Evolutionary conservation across 92 coral and sea anemone genomes (phyloP).

Genomic region (Siderastrea siderea): DNA sequence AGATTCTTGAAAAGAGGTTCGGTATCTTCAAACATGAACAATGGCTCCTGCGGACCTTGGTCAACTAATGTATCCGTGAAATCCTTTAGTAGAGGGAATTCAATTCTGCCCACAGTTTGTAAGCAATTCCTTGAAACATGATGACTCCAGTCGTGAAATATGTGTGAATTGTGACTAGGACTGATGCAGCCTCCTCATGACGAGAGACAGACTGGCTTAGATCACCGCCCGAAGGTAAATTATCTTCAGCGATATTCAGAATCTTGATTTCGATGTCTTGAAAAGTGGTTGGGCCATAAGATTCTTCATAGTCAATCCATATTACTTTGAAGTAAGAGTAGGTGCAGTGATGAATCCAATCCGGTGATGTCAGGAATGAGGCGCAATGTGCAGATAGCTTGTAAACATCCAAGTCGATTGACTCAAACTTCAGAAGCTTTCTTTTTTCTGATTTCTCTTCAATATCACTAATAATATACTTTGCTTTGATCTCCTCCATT

Average conservation of each 20-base stretch:
- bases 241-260: background rate
- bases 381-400: slow-evolving; percentile 14
- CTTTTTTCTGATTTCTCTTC: slow-evolving; percentile 18
- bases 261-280: slow-evolving; percentile 18
- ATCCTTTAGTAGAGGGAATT: background rate
- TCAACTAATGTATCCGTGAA: background rate
- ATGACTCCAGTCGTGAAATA: background rate
- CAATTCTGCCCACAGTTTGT: background rate
- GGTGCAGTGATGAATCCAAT: slow-evolving; percentile 1
- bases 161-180: background rate
- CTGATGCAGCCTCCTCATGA: background rate
- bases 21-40: too few relatives aligned
- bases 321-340: slow-evolving; percentile 15
- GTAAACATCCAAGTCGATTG: slow-evolving; percentile 12
- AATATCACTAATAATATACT: background rate
- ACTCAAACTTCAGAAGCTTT: slow-evolving; percentile 11
- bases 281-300: slow-evolving; percentile 1
- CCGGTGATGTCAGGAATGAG: slow-evolving; percentile 10
- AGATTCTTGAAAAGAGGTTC: background rate
- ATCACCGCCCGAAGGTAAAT: background rate
- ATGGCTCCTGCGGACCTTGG: background rate
- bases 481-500: slow-evolving; percentile 22
- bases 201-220: background rate
- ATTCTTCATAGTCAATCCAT: slow-evolving; percentile 14
- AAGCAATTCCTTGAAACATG: background rate